Base-by-base conservation (phyloP, 2,797 vertebrate genomes). In the Liparis tanakae region DNA sequence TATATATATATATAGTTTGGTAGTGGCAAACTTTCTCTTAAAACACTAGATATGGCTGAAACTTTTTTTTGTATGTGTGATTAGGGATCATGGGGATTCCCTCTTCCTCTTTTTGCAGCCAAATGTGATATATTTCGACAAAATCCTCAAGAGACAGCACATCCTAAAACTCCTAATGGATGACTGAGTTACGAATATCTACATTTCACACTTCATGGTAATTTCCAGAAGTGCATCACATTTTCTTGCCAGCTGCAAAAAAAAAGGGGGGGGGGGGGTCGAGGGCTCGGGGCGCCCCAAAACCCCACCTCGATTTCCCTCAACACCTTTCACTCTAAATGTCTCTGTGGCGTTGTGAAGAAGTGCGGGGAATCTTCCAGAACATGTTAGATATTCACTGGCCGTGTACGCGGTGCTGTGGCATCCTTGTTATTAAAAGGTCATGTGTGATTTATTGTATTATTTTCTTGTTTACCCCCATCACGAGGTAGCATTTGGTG, bases 401-500 rank as follows among this genome's bases (percentile, higher is more conserved):
- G 57, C 25, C 8, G 48, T 33, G n/a, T 56, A 18, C 61, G 12
- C 25, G 43, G 7, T 9, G 17, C 22, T 1, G 14, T 17, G 1
- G 36, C 51, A 25, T 25, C 20, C 10, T 6, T 12, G 8, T 46
- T 17, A 51, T 46, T 17, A 51, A 76, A 61, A 77, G 37, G 25
- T 18, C n/a, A 6, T 48, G 36, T 3, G 57, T 64, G 67, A 55
- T 76, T 81, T 70, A 70, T 62, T 68, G 44, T 65, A 76, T 80
- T 80, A 81, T 86, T 76, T 79, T 86, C 72, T 86, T 86, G 82
- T 87, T 88, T 90, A 87, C 85, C 81, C 85, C 70, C 74, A 85
- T 91, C 84, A 88, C 79, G 65, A 88, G 88, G 83, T 82, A 82
- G 81, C 87, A 87, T 93, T 93, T 88, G 83, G 85, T 90, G 78